A percentile compares a stretch with the other conserved stretches of the same genome.
These are phyloP conservation scores for Hylyphantes graminicola DNA, from an alignment of 1,140 invertebrate genomes.

Conservation along the genomic window DNA sequence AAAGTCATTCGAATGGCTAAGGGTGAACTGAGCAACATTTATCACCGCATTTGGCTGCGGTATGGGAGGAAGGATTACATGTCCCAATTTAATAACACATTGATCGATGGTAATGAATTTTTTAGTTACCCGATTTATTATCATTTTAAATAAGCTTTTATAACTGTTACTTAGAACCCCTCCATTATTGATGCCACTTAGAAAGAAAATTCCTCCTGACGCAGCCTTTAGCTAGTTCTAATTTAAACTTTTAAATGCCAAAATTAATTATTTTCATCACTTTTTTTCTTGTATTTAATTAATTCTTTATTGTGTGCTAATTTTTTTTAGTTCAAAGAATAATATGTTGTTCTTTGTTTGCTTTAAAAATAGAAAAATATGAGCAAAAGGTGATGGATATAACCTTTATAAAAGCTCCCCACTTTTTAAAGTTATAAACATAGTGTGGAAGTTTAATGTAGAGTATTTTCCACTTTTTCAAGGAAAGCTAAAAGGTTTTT, in stretches of 20 bases:
- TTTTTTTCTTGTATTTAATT: not conserved
- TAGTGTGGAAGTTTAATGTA: too few relatives aligned
- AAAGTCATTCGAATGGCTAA: slow-evolving; percentile 4
- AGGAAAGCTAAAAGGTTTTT: too few relatives aligned
- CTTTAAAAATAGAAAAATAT: too few relatives aligned
- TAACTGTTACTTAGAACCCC: not conserved
- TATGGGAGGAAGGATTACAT: slow-evolving; percentile 29
- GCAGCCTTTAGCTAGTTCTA: too few relatives aligned
- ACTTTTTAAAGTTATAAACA: too few relatives aligned
- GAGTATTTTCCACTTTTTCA: too few relatives aligned
- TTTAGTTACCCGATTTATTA: not conserved
- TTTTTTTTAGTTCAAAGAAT: too few relatives aligned
- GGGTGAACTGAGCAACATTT: slow-evolving; percentile 16
- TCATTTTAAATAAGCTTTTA: not conserved
- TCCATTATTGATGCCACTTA: too few relatives aligned
- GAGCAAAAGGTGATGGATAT: too few relatives aligned
- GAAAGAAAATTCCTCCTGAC: too few relatives aligned
- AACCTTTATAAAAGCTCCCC: too few relatives aligned
- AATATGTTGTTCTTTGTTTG: too few relatives aligned
- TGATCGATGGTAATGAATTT: slow-evolving; percentile 5
- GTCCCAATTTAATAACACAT: slow-evolving; percentile 12
- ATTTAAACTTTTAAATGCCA: not conserved
- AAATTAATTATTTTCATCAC: not conserved
- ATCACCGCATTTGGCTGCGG: not conserved
- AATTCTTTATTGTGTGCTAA: not conserved